Evolutionary conservation across 1,140 invertebrate genomes (phyloP), one percentile per base, ranked within the genome.

Genomic region (Heliconius himera): DNA sequence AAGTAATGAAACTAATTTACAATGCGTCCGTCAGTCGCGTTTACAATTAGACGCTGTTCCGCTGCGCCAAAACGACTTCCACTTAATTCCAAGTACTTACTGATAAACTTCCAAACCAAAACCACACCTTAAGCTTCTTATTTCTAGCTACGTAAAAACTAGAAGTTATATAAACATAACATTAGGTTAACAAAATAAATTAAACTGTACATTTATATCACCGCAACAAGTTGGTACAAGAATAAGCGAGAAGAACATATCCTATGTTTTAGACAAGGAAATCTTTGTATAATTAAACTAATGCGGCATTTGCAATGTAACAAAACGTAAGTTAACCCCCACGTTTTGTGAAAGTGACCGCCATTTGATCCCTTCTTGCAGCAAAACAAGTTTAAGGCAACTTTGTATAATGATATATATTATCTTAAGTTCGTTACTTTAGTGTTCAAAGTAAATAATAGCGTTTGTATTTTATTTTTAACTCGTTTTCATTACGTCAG

Each of bases 281-380:
- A 60, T 60, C n/a, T 60, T 2, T 22, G 54, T 60, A 60, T 22
- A 60, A 60, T 60, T 60, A 60, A 60, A 60, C 18, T 60, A 22
- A 60, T 22, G 54, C 54, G 54, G 54, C 54, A 22, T 60, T 54
- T 60, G 8, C 54, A 22, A 22, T 60, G 54, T 60, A 60, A 22
- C 54, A 74, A 74, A 74, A 74, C 73, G 49, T 74, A 54, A 29
- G 73, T 13, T 36, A 16, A 20, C 54, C 51, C 26, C 49, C 26
- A 49, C 54, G 73, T 74, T 74, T 60, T 60, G 54, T n/a, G 49
- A 13, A 60, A 11, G n/a, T 60, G 54, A 60, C 54, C 54, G 2
- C 54, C n/a, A 60, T 60, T 26, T 60, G 54, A 60, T 60, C 54
- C 54, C 49, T 51, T 51, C n/a, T 60, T 60, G 54, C 54, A 60